Evolutionary conservation across 2,888 invertebrate genomes (phyloP), one percentile per base, ranked within the genome.

Genomic region (Erannis defoliaria): DNA sequence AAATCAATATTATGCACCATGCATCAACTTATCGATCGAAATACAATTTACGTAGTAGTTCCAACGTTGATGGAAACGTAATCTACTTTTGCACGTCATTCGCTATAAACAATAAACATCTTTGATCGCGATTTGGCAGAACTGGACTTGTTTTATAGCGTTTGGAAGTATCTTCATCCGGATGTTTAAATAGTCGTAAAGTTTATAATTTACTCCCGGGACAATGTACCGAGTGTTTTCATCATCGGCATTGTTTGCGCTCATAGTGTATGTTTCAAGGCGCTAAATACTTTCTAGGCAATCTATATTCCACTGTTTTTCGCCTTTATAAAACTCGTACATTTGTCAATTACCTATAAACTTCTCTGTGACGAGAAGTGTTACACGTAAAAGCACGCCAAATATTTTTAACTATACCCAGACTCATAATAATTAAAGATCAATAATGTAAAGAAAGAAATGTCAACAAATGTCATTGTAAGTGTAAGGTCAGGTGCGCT

Each of bases 171-270:
- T 62, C 68, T 58, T 53, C 60, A 66, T 66, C 55, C 61, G 65
- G 69, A 62, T 67, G 62, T 69, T 67, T 60, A 62, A 67, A 69
- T 62, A 59, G 55, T 66, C 66, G 66, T 68, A 64, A 68, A 68
- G 55, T 55, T 59, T 66, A 51, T 61, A 57, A 66, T 61, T 69
- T 55, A 57, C 46, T 60, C 46, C 23, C 51, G 62, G 66, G 66
- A 63, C 60, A 62, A 60, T 68, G 56, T 53, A 37, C 66, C 26
- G 45, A 62, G 60, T 64, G 55, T 62, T 50, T 46, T 57, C 50
- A 57, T 53, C 29, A 54, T 58, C 49, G 50, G 10, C 38, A 55
- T 61, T 61, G 61, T 61, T 50, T 46, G 35, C n/a, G 37, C 3
- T 26, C 35, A 37, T 33, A 19, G 26, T 18, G 26, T 29, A 38